Conservation (phyloP, 2,797 vertebrate species). For the Cryptoprocta ferox region DNA sequence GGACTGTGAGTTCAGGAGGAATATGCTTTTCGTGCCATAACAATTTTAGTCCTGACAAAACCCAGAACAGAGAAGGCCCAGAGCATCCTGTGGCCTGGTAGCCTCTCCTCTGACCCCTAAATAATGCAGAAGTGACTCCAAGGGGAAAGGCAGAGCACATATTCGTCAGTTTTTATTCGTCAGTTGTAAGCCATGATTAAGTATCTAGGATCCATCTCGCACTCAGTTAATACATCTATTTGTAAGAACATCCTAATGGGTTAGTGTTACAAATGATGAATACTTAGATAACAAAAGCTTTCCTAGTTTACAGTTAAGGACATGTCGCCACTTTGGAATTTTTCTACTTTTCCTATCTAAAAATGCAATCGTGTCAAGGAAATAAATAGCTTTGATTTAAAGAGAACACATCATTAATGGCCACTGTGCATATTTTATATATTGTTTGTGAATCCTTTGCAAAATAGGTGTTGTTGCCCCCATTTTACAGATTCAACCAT, state of each 20-base stretch:
- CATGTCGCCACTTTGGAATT: slow-evolving; percentile 4
- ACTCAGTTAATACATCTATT: slow-evolving; percentile 58
- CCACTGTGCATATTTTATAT: not conserved
- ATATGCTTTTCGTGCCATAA: not conserved
- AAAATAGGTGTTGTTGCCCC: not conserved
- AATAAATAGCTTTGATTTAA: not conserved
- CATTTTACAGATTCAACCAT: not conserved
- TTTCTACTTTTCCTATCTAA: not conserved
- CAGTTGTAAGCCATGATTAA: slow-evolving; percentile 40
- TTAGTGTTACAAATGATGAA: slow-evolving; percentile 21
- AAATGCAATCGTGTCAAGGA: not conserved
- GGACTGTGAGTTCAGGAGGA: not conserved
- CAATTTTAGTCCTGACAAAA: not conserved
- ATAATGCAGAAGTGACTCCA: slow-evolving; percentile 51
- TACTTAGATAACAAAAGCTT: slow-evolving; percentile 23
- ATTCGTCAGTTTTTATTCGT: slow-evolving; percentile 25
- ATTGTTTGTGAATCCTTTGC: not conserved
- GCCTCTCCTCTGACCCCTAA: not conserved
- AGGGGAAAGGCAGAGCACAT: not conserved
- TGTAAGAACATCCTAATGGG: slow-evolving; percentile 56
- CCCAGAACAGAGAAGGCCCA: not conserved
- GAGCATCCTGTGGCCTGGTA: not conserved
- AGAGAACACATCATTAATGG: not conserved
- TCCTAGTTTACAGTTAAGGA: slow-evolving; percentile 20
- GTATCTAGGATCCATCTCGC: slow-evolving; percentile 40